Percentiles rank a stretch among this genome's conserved stretches.
Conservation (phyloP, 2,797 vertebrate species). For the Sebastes itinus region DNA sequence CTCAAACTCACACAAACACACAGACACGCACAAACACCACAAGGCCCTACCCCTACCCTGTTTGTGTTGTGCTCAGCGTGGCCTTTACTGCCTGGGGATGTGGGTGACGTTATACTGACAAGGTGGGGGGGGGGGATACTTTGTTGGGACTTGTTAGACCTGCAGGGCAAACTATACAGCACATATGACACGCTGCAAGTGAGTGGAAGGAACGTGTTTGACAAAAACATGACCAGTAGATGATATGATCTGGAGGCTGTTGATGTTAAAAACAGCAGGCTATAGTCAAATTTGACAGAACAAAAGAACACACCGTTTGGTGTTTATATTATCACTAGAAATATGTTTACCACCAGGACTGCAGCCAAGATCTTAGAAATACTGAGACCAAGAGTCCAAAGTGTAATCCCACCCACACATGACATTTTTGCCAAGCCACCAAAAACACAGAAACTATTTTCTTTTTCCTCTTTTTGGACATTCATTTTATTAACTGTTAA, state of each 20-base stretch:
- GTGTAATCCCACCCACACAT: neutral
- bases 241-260: neutral
- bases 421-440: neutral
- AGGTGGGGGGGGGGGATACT: conserved; percentile 20
- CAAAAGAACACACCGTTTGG: neutral
- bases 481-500: neutral
- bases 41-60: neutral
- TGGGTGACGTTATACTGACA: conserved; percentile 52
- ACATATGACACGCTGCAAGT: conserved; percentile 16
- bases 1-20: neutral
- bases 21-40: conserved; percentile 5
- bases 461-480: neutral
- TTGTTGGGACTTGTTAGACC: conserved; percentile 57
- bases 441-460: neutral
- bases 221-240: neutral
- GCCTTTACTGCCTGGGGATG: conserved; percentile 35
- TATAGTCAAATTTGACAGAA: neutral
- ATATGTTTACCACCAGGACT: neutral
- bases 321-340: neutral
- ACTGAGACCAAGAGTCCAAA: neutral
- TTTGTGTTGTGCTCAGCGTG: conserved; percentile 50
- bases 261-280: neutral
- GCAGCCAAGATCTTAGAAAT: neutral
- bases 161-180: conserved; percentile 34
- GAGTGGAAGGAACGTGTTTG: conserved; percentile 21